Percentiles rank a stretch among this genome's conserved stretches.
These are phyloP conservation scores for Cheilosia grossa DNA, from an alignment of 2,888 invertebrate genomes.

Conservation along the genomic window DNA sequence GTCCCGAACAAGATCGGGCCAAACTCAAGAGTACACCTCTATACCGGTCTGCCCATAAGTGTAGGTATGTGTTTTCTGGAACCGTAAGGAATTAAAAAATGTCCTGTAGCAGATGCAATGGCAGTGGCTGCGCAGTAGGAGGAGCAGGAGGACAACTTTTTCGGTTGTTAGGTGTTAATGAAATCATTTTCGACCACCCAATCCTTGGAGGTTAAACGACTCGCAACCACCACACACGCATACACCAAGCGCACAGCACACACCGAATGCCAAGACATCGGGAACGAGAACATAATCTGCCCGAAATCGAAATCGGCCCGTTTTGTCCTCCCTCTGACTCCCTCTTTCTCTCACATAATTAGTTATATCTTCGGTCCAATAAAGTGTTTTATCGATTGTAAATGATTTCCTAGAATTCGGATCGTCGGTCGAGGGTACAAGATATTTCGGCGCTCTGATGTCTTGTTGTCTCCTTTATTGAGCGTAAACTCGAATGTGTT, in stretches of 20 bases:
- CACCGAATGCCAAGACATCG: conserved; percentile 9
- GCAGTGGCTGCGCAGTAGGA: background rate
- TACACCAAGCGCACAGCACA: conserved; percentile 34
- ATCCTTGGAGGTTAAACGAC: conserved; percentile 77
- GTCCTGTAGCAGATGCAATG: conserved; percentile 39
- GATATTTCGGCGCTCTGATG: conserved; percentile 68
- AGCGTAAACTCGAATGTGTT: conserved; percentile 7
- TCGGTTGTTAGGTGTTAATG: conserved; percentile 83
- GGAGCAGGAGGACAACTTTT: conserved; percentile 58
- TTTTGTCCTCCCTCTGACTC: conserved; percentile 35
- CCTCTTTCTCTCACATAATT: conserved; percentile 69
- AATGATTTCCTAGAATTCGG: conserved; percentile 76
- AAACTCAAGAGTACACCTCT: conserved; percentile 18
- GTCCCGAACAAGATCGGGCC: conserved; percentile 53
- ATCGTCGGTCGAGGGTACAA: conserved; percentile 57
- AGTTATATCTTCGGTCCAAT: conserved; percentile 75
- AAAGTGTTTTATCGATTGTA: conserved; percentile 76
- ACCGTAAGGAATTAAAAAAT: conserved; percentile 60
- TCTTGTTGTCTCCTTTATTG: conserved; percentile 61
- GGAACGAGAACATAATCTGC: conserved; percentile 65
- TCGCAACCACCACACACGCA: conserved; percentile 37
- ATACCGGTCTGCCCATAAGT: background rate
- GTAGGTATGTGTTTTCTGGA: background rate
- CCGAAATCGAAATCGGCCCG: conserved; percentile 58
- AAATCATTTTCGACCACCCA: conserved; percentile 83